Evolutionary conservation across 1,140 invertebrate species (phyloP), one percentile per base, ranked within the genome.

Genomic region (Oreohelix idahoensis): DNA sequence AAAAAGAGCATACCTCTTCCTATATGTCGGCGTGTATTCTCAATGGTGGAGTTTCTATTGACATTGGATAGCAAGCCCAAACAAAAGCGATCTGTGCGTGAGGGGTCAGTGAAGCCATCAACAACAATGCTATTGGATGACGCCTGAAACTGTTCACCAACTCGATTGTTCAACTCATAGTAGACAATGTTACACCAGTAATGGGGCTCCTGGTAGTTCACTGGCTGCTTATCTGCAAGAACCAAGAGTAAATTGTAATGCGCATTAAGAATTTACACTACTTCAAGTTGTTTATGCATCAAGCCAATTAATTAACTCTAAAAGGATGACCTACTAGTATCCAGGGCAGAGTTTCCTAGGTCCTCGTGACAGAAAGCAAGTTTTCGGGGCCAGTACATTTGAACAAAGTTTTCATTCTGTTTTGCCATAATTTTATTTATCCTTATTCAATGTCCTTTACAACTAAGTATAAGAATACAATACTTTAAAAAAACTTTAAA

Each of bases 41-140:
- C 98, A 87, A 99, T 99, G 2, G 98, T 99, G n/a, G 97, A 98
- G 92, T 99, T 99, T 84, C 98, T 94, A 92, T 99, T 99, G 38
- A 99, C 97, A 93, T 99, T 99, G 69, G 97, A 98, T 81, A 99
- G 93, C 85, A 99, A 96, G 0, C 98, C 98, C 10, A 99, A 94
- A 90, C 98, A 99, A 92, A 99, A 99, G 63, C 98, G 96, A 85
- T 94, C 97, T 23, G 96, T 96, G 84, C 93, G 94, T 81, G 96
- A 96, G 0, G 98, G 98, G 93, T 99, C 98, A 80, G 98, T 99
- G 90, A 98, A 99, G 0, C 98, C 98, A 92, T 99, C 98, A 0
- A 99, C 97, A 66, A 97, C 96, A 0, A 99, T 96, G 23, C 96
- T 96, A 87, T 96, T 96, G 38, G 95, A 96, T 84, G 97, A 96